These are phyloP conservation scores for Martes martes DNA, from an alignment of 2,113 vertebrate genomes.

Conservation along the genomic window DNA sequence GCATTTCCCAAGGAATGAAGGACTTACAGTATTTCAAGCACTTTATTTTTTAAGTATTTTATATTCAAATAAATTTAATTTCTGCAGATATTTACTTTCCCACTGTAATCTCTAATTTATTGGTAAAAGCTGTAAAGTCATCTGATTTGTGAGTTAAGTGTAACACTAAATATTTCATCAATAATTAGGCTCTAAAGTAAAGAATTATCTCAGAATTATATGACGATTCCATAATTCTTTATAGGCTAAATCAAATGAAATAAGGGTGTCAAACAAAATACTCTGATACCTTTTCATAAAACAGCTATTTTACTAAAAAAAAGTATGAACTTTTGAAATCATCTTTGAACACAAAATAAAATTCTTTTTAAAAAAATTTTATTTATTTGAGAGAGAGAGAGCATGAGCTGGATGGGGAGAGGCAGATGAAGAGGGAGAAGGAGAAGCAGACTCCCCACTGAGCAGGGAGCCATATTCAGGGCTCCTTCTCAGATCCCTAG, in stretches of 20 bases:
- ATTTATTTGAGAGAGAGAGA: not conserved
- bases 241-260: not conserved
- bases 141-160: not conserved
- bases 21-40: not conserved
- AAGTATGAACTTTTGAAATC: not conserved
- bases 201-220: not conserved
- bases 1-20: not conserved
- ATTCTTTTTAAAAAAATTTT: not conserved
- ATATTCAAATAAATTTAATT: conserved; percentile 22
- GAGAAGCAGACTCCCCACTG: not conserved
- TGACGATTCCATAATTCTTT: not conserved
- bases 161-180: not conserved
- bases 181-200: not conserved
- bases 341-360: not conserved
- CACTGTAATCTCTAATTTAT: not conserved
- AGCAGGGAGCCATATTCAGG: not conserved
- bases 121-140: not conserved
- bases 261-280: not conserved
- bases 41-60: not conserved
- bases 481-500: not conserved
- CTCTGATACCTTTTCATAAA: not conserved
- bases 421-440: not conserved
- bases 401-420: not conserved
- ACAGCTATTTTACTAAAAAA: not conserved
- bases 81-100: not conserved